Evolutionary conservation across 2,888 invertebrate genomes (phyloP).

Genomic region (Polydrusus cervinus): DNA sequence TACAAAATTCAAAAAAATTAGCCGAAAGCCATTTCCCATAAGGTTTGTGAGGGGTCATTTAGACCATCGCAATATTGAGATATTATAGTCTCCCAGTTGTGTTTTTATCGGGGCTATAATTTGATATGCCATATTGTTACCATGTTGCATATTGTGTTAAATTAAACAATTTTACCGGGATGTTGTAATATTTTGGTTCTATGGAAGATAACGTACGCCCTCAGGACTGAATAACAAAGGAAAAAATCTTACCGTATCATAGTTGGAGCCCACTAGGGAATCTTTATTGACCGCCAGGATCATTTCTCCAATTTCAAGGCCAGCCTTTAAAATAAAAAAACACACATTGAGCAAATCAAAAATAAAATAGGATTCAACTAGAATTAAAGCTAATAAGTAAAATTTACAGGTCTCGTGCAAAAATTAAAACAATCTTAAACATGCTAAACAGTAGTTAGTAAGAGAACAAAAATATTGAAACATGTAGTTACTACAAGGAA

Average conservation of each 20-base stretch:
- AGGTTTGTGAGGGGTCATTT: too few species aligned
- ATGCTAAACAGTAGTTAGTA: not conserved
- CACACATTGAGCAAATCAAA: conserved; percentile 58
- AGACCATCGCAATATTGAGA: too few species aligned
- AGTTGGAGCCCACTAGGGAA: conserved; percentile 88
- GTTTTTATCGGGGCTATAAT: too few species aligned
- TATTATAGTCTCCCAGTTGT: too few species aligned
- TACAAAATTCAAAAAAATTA: too few species aligned
- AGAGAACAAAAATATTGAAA: not conserved
- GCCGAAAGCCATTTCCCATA: too few species aligned
- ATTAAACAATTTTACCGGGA: too few species aligned
- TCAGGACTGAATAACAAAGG: not conserved
- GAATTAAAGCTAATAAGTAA: conserved; percentile 37
- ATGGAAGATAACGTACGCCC: too few species aligned
- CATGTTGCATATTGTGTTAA: too few species aligned
- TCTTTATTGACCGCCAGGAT: conserved; percentile 96
- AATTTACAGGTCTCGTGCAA: conserved; percentile 8
- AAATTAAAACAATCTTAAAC: not conserved
- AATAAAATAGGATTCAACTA: conserved; percentile 37
- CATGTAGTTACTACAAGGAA: not conserved
- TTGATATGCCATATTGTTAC: too few species aligned
- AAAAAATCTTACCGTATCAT: conserved; percentile 81
- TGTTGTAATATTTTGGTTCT: too few species aligned
- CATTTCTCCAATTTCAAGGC: conserved; percentile 97
- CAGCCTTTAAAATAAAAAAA: conserved; percentile 79